Percentiles rank a stretch among this genome's conserved stretches.
phyloP scores from a whole-genome alignment of 2,888 invertebrate species.

The Xanthia icteritia region DNA sequence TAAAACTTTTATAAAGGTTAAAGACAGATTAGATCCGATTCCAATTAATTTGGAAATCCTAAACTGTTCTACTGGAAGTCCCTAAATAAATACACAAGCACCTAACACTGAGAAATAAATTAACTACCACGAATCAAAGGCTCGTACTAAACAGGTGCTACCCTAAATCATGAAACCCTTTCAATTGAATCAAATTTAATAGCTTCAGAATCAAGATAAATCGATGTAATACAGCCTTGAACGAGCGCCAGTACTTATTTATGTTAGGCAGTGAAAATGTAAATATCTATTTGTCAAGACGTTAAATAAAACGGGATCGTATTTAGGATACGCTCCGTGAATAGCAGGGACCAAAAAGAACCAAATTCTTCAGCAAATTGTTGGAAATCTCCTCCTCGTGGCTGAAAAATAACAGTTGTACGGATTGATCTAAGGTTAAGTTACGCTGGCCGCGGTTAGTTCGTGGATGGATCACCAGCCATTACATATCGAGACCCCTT shows the following conservation, averaged over 20 bases:
- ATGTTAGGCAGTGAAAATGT: constrained; percentile 61
- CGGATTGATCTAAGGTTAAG: neutral
- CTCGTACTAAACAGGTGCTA: constrained; percentile 23
- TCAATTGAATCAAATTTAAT: constrained; percentile 61
- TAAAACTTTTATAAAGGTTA: neutral
- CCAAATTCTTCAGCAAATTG: constrained; percentile 34
- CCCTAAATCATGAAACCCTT: constrained; percentile 52
- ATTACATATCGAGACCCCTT: neutral
- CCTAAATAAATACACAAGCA: constrained; percentile 28
- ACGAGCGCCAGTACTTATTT: constrained; percentile 57
- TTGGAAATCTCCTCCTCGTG: neutral
- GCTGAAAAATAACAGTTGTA: neutral
- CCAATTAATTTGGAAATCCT: constrained; percentile 2
- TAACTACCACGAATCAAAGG: constrained; percentile 39
- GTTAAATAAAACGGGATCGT: constrained; percentile 55
- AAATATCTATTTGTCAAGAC: constrained; percentile 61
- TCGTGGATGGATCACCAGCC: neutral
- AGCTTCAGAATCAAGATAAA: constrained; percentile 53
- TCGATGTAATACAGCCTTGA: constrained; percentile 52
- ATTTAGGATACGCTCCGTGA: constrained; percentile 42
- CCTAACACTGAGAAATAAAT: constrained; percentile 20
- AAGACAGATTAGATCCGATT: neutral
- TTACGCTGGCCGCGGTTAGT: neutral
- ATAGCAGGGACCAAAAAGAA: constrained; percentile 24
- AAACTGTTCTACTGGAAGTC: neutral